phyloP scores from a whole-genome alignment of 1,140 invertebrate genomes.

The Zaprionus kolodkinae region DNA sequence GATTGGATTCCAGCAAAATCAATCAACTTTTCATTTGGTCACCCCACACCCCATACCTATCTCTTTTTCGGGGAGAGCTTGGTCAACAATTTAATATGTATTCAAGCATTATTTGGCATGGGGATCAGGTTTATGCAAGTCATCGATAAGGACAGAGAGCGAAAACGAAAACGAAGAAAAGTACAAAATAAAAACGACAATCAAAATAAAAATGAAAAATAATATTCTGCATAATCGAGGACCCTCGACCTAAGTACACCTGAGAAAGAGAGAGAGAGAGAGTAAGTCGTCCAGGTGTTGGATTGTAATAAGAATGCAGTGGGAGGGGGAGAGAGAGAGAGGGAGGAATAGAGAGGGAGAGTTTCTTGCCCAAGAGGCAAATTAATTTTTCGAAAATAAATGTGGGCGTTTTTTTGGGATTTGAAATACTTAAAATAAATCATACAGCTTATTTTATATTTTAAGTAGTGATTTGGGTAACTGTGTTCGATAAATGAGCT shows the following conservation, averaged over 20 bases:
- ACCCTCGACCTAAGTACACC: background rate
- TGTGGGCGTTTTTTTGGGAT: too few species aligned
- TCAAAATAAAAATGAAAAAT: conserved; percentile 14
- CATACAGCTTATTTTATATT: too few species aligned
- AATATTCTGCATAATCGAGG: conserved; percentile 9
- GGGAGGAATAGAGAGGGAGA: too few species aligned
- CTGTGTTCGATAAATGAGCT: too few species aligned
- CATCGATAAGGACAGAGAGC: conserved; percentile 11
- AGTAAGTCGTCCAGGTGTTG: background rate
- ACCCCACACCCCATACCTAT: conserved; percentile 1
- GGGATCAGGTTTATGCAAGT: conserved; percentile 33
- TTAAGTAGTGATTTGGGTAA: too few species aligned
- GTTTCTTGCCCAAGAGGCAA: background rate
- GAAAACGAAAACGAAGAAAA: background rate
- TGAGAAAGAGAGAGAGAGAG: background rate
- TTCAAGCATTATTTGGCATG: conserved; percentile 25
- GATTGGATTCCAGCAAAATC: conserved; percentile 50
- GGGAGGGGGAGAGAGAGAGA: background rate
- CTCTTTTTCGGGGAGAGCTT: background rate
- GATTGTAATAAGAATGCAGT: background rate
- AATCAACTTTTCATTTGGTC: conserved; percentile 42
- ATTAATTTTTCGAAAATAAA: background rate
- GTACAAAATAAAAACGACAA: background rate
- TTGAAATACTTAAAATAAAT: too few species aligned
- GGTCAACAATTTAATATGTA: conserved; percentile 45